phyloP scores from a whole-genome alignment of 2,888 invertebrate species.

The Melieria picta region DNA sequence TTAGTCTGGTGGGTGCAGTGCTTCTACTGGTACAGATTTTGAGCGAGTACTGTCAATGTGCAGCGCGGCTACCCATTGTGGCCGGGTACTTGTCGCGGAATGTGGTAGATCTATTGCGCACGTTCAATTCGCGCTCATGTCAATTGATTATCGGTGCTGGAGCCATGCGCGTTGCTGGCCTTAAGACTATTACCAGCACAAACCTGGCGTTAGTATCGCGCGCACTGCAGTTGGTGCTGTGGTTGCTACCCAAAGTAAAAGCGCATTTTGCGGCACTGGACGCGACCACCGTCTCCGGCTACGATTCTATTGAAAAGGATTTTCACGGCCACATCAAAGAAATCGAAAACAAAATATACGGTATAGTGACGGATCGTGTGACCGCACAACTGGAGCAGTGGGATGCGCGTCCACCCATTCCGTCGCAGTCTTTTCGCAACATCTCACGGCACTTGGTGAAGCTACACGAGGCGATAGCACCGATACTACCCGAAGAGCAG shows the following conservation, averaged over 20 bases:
- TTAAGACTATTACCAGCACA: slow-evolving; percentile 93
- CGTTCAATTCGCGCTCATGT: slow-evolving; percentile 89
- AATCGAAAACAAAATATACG: slow-evolving; percentile 89
- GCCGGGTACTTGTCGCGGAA: slow-evolving; percentile 84
- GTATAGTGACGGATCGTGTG: slow-evolving; percentile 88
- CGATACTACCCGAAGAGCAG: slow-evolving; percentile 82
- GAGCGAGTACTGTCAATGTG: slow-evolving; percentile 89
- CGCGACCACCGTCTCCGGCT: slow-evolving; percentile 65
- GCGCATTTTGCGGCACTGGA: slow-evolving; percentile 74
- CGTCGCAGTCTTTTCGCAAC: slow-evolving; percentile 88
- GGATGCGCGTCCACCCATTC: slow-evolving; percentile 95
- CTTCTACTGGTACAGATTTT: slow-evolving; percentile 89
- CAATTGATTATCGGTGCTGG: slow-evolving; percentile 97
- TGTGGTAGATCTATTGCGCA: slow-evolving; percentile 87
- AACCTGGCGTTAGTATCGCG: slow-evolving; percentile 89
- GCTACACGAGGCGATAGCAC: slow-evolving; percentile 89
- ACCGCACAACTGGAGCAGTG: slow-evolving; percentile 84
- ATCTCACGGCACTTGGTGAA: slow-evolving; percentile 90
- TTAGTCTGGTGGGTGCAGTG: slow-evolving; percentile 82
- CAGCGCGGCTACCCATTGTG: slow-evolving; percentile 79
- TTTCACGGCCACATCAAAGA: slow-evolving; percentile 90
- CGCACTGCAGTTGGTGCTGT: slow-evolving; percentile 82
- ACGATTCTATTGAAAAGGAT: slow-evolving; percentile 81
- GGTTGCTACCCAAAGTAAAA: slow-evolving; percentile 80
- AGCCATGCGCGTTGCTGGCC: slow-evolving; percentile 91